Percentiles rank a stretch among this genome's conserved stretches.
Conservation (phyloP, 2,888 invertebrate species). For the Cantharis flavilabris region DNA sequence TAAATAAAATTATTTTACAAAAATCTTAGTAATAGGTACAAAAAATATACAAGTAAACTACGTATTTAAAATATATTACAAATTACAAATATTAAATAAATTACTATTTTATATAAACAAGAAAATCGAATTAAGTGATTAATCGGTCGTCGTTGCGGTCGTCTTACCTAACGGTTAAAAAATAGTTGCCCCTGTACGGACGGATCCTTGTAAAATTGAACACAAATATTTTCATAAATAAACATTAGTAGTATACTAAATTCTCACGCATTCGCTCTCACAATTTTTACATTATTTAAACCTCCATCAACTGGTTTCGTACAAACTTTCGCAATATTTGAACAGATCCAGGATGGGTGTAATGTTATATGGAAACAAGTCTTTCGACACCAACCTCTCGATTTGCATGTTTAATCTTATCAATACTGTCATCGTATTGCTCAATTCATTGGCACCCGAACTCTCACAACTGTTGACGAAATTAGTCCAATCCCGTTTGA, state of each 20-base stretch:
- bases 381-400: constrained; percentile 78
- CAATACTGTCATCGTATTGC: constrained; percentile 83
- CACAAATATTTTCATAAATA: background rate
- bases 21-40: background rate
- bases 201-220: background rate
- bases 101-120: background rate
- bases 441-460: constrained; percentile 62
- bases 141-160: background rate
- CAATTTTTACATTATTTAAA: background rate
- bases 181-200: background rate
- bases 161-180: background rate
- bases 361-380: constrained; percentile 88
- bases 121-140: background rate
- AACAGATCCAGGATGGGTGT: constrained; percentile 82
- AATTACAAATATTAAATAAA: background rate
- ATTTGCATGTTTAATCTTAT: constrained; percentile 80
- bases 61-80: background rate
- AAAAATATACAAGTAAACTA: background rate
- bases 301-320: constrained; percentile 60
- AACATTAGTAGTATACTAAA: background rate
- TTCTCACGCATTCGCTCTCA: background rate
- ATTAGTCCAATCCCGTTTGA: constrained; percentile 81
- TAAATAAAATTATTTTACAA: background rate
- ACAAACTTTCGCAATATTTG: constrained; percentile 82
- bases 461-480: constrained; percentile 76